Base-by-base conservation (phyloP, 1,140 invertebrate genomes). In the Drosophila ananassae region DNA sequence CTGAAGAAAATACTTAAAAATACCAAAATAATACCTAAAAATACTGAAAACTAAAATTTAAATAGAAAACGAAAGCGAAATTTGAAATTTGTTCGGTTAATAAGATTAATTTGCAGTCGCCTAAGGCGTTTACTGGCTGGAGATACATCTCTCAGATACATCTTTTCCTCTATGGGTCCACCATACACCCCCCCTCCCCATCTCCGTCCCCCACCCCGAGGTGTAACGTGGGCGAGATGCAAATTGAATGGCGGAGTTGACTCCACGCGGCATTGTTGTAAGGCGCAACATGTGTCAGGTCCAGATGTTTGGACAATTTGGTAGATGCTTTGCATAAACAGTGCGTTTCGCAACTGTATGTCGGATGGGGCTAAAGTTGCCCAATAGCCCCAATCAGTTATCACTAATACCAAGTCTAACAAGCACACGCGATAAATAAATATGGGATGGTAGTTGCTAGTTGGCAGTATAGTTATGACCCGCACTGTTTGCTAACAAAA, bases 81-180 rank as follows among this genome's bases (percentile, higher is more conserved):
- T 58, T 73, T 73, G 22, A 74, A 74, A 73, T 54, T 73, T 66
- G n/a, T 77, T 77, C 60, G 52, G 66, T 75, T 77, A 74, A 74
- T 77, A 71, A 77, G 73, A 77, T 76, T 71, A 75, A 77, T 77
- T 71, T 69, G 63, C 54, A 77, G 74, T 63, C 56, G 12, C 46
- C 55, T 39, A 72, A 72, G 54, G 47, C 48, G 67, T 54, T 73
- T 73, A 44, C 3, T 17, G 17, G 17, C 17, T 17, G 17, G 17
- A 66, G 17, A 17, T 17, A 17, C 17, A 17, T 17, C 17, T 17
- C 17, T 17, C 17, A 17, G 17, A 17, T 17, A 17, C 17, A 17
- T 17, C 17, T 17, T 17, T 17, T 17, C 17, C 17, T 17, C 17
- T 1, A 17, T 17, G 17, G 17, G 17, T 17, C 17, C 17, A 17